Conservation (phyloP, 2,797 vertebrate genomes). For the Thaleichthys pacificus region DNA sequence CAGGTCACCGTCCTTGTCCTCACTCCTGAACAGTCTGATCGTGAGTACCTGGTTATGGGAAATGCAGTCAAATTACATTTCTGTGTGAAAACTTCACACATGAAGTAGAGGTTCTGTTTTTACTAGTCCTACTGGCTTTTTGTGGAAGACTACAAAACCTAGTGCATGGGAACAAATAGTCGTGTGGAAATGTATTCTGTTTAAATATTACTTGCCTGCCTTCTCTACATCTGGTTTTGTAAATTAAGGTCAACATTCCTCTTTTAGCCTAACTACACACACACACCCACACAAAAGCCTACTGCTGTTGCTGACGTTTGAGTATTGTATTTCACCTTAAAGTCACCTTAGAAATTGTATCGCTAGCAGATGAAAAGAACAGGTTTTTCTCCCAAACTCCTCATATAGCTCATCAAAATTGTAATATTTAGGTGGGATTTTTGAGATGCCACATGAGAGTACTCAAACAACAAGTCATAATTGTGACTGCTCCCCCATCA, state of each 20-base stretch:
- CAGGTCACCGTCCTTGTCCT: constrained; percentile 80
- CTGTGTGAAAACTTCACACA: too few relatives aligned
- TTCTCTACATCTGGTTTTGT: too few relatives aligned
- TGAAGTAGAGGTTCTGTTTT: too few relatives aligned
- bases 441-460: not conserved
- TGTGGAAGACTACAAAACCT: too few relatives aligned
- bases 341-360: not conserved
- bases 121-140: too few relatives aligned
- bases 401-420: too few relatives aligned
- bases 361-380: not conserved
- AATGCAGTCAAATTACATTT: too few relatives aligned
- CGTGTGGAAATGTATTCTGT: too few relatives aligned
- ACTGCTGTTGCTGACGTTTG: not conserved
- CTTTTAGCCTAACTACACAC: not conserved
- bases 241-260: too few relatives aligned
- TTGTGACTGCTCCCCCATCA: not conserved
- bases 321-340: too few relatives aligned
- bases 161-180: too few relatives aligned
- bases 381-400: not conserved
- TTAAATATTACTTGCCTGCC: too few relatives aligned
- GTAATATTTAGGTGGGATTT: not conserved
- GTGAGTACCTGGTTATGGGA: constrained; percentile 66
- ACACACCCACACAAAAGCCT: not conserved
- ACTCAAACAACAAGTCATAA: not conserved
- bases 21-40: constrained; percentile 71